phyloP scores from a whole-genome alignment of 2,888 invertebrate genomes.

The Thelaira solivaga region DNA sequence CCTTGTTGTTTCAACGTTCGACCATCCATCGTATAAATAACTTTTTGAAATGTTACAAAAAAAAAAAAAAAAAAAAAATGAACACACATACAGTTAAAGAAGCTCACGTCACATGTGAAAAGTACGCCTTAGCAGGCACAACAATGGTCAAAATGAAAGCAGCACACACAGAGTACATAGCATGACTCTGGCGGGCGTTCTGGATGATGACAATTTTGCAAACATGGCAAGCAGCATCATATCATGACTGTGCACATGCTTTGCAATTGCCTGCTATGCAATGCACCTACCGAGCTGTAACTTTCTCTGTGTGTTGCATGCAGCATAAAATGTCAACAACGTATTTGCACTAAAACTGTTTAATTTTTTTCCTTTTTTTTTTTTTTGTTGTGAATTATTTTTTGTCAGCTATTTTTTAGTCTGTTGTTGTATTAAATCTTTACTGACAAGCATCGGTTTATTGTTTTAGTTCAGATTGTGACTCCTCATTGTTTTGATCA shows the following conservation, averaged over 20 bases:
- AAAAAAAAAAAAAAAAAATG: neutral
- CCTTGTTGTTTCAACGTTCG: slow-evolving; percentile 29
- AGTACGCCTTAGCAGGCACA: slow-evolving; percentile 13
- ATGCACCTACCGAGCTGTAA: slow-evolving; percentile 15
- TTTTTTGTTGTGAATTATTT: slow-evolving; percentile 15
- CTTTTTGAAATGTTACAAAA: slow-evolving; percentile 21
- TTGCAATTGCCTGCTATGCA: neutral
- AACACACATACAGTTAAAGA: neutral
- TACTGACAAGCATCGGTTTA: slow-evolving; percentile 47
- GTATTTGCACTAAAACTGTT: slow-evolving; percentile 37
- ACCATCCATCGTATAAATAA: slow-evolving; percentile 38
- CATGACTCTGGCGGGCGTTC: slow-evolving; percentile 1
- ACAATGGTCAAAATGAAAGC: slow-evolving; percentile 18
- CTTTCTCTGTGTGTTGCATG: slow-evolving; percentile 50
- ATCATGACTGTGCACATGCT: neutral
- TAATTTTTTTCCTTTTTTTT: neutral
- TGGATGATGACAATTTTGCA: slow-evolving; percentile 13
- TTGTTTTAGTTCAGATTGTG: slow-evolving; percentile 43
- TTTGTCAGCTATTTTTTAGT: slow-evolving; percentile 3
- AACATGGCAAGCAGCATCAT: neutral
- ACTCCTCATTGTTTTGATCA: slow-evolving; percentile 1
- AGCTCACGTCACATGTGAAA: neutral
- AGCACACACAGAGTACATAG: neutral
- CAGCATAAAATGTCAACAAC: slow-evolving; percentile 44
- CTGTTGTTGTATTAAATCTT: neutral